Evolutionary conservation across 2,113 vertebrate genomes (phyloP), one percentile per base, ranked within the genome.

Genomic region (Phasianus colchicus): DNA sequence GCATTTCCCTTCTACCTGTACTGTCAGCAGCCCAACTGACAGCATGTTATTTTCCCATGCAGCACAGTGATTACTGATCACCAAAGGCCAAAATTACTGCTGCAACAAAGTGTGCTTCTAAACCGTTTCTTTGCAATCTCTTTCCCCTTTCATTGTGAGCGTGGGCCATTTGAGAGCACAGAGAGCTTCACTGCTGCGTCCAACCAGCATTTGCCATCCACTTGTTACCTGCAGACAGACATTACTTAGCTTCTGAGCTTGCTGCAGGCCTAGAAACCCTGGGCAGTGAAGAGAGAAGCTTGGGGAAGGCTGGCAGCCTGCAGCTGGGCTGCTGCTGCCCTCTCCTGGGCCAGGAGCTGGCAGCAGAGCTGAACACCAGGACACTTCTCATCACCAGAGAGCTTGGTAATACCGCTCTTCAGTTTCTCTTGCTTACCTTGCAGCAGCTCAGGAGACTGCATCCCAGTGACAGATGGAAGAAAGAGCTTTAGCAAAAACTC

Each of bases 241-340:
- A 8, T 6, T 34, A 29, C 29, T 19, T 66, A 64, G 82, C 64
- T 70, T 40, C 34, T 21, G 69, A 55, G 76, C 25, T 67, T 40
- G 79, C 14, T 73, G 16, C 40, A 78, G 43, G 63, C 45, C 80
- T 72, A 73, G 19, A 63, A 40, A 8, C 76, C 75, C 19, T 48
- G 32, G 0, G 32, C 57, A 70, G 17, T 2, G 6, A 82, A 78
- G 38, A 83, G 47, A 27, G 75, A 54, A 88, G 67, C 50, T 82
- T 20, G n/a, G 42, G 40, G 25, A 57, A 61, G 32, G 45, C 27
- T 15, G 10, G 18, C 40, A 32, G 50, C 11, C n/a, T 25, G 29
- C 54, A 93, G 64, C 45, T 57, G 61, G 29, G 67, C 83, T 88
- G 71, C 66, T 96, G 88, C 92, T 95, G 94, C 96, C 96, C 96